Percentiles rank a stretch among this genome's conserved stretches.
Evolutionary conservation across 2,113 vertebrate genomes (phyloP).

Genomic region (Lophura nycthemera): DNA sequence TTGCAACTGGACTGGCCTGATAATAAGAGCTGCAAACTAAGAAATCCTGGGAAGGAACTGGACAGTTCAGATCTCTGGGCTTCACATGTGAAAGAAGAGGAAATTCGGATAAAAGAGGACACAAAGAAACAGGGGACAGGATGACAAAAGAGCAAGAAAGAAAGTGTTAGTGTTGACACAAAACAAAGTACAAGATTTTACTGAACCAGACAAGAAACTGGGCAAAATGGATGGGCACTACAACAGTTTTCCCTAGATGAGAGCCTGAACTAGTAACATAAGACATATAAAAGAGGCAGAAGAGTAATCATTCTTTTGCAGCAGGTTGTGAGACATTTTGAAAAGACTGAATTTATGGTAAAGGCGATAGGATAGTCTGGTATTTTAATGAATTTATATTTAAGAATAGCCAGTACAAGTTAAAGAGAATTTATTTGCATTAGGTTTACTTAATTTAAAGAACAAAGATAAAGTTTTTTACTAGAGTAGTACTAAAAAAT

Average conservation of each 20-base stretch:
- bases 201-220: not conserved
- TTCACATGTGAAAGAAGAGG: not conserved
- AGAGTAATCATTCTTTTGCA: not conserved
- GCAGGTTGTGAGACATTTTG: not conserved
- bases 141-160: not conserved
- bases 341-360: not conserved
- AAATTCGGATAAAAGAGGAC: not conserved
- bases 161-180: not conserved
- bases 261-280: not conserved
- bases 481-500: not conserved
- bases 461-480: not conserved
- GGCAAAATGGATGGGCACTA: not conserved
- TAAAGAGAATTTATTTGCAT: not conserved
- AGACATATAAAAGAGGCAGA: not conserved
- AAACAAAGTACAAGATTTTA: not conserved
- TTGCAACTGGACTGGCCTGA: not conserved
- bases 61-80: not conserved
- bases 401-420: not conserved
- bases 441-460: not conserved
- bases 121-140: not conserved
- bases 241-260: not conserved
- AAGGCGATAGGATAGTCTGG: not conserved
- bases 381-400: not conserved
- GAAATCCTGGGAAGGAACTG: not conserved
- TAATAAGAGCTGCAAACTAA: not conserved